Evolutionary conservation across 2,888 invertebrate genomes (phyloP).

Genomic region (Athalia cordata): DNA sequence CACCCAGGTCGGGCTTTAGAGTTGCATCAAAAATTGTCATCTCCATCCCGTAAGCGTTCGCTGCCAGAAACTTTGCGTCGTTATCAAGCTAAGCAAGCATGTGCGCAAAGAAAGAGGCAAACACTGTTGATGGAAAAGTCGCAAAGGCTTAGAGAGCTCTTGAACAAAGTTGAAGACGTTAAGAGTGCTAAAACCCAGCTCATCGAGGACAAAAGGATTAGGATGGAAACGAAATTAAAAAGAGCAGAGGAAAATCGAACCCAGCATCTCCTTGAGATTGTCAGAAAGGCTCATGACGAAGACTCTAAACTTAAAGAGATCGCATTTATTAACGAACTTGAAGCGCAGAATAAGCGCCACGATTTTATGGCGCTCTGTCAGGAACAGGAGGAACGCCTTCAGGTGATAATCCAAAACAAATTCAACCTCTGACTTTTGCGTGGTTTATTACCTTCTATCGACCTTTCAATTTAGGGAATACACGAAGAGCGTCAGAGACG

Average conservation of each 20-base stretch:
- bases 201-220: slow-evolving; percentile 85
- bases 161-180: slow-evolving; percentile 90
- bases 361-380: slow-evolving; percentile 91
- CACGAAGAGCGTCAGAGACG: slow-evolving; percentile 88
- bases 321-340: slow-evolving; percentile 96
- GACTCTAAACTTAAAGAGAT: slow-evolving; percentile 98
- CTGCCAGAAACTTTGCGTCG: slow-evolving; percentile 86
- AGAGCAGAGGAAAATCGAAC: slow-evolving; percentile 94
- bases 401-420: slow-evolving; percentile 63
- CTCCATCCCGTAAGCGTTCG: slow-evolving; percentile 90
- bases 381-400: slow-evolving; percentile 82
- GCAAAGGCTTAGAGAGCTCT: slow-evolving; percentile 87
- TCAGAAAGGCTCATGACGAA: slow-evolving; percentile 97
- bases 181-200: slow-evolving; percentile 89
- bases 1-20: slow-evolving; percentile 95
- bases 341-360: slow-evolving; percentile 94
- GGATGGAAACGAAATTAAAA: slow-evolving; percentile 85
- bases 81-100: slow-evolving; percentile 93
- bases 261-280: slow-evolving; percentile 84
- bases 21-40: slow-evolving; percentile 94
- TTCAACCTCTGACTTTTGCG: too few relatives aligned
- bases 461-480: slow-evolving; percentile 77
- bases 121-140: slow-evolving; percentile 89
- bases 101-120: slow-evolving; percentile 91
- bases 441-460: neutral